phyloP scores from a whole-genome alignment of 2,888 invertebrate genomes.

The Norana najaformis region DNA sequence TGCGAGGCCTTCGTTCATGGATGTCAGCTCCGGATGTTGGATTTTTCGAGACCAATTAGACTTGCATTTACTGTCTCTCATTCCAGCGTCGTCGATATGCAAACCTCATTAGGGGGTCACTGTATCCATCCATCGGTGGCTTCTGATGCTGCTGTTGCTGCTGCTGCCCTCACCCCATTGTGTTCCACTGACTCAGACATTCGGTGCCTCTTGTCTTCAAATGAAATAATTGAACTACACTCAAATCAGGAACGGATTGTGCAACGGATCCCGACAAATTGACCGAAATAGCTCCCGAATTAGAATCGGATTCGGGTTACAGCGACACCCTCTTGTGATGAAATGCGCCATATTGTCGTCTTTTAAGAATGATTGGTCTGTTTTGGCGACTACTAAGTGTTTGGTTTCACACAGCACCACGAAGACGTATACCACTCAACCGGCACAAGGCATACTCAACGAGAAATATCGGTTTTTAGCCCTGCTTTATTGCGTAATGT shows the following conservation, averaged over 20 bases:
- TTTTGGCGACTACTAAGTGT: not conserved
- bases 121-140: not conserved
- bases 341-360: not conserved
- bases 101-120: not conserved
- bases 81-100: not conserved
- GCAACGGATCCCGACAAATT: not conserved
- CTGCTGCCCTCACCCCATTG: not conserved
- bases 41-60: not conserved
- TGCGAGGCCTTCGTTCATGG: not conserved
- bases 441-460: not conserved
- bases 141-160: too few species aligned
- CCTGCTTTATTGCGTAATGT: too few species aligned
- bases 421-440: not conserved
- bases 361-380: too few species aligned
- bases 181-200: not conserved
- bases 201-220: slow-evolving; percentile 1
- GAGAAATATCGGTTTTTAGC: not conserved
- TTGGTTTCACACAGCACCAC: not conserved
- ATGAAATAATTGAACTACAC: not conserved
- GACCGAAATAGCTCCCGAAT: not conserved
- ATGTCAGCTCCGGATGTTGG: not conserved
- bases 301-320: not conserved
- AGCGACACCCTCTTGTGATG: not conserved
- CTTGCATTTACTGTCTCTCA: not conserved
- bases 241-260: not conserved